Evolutionary conservation across 2,888 invertebrate genomes (phyloP).

Genomic region (Lepidochrysops patricia): DNA sequence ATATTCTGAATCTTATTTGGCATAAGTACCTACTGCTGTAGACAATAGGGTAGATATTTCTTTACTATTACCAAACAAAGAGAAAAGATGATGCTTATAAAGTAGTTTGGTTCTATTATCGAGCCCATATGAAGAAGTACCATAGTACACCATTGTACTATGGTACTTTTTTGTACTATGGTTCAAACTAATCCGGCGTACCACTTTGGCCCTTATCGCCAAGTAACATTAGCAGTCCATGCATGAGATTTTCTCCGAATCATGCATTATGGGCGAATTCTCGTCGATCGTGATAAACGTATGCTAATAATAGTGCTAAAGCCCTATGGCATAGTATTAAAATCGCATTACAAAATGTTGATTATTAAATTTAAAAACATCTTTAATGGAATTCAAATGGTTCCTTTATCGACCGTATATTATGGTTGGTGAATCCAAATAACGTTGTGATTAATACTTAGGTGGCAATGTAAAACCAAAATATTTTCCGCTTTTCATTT

Average conservation of each 20-base stretch:
- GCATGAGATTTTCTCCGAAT: not conserved
- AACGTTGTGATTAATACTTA: too few relatives aligned
- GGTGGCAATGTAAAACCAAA: too few relatives aligned
- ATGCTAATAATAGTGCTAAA: not conserved
- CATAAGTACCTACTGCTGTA: too few relatives aligned
- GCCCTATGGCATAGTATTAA: conserved; percentile 1
- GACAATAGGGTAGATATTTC: too few relatives aligned
- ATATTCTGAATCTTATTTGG: too few relatives aligned
- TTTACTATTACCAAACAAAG: not conserved
- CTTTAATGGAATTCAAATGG: not conserved
- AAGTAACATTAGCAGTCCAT: conserved; percentile 8
- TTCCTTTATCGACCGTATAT: not conserved
- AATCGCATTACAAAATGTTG: conserved; percentile 11
- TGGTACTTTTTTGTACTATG: too few relatives aligned
- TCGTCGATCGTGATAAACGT: conserved; percentile 6
- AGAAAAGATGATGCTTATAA: not conserved
- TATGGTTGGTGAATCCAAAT: not conserved
- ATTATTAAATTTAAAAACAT: conserved; percentile 9
- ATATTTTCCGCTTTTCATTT: too few relatives aligned
- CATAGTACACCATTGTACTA: not conserved
- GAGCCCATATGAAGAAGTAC: not conserved
- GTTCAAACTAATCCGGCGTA: too few relatives aligned
- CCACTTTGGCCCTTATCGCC: too few relatives aligned
- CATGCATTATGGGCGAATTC: conserved; percentile 6
- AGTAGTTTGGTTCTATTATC: not conserved